phyloP scores from a whole-genome alignment of 2,888 invertebrate genomes.

The Minunthozetes semirufus region DNA sequence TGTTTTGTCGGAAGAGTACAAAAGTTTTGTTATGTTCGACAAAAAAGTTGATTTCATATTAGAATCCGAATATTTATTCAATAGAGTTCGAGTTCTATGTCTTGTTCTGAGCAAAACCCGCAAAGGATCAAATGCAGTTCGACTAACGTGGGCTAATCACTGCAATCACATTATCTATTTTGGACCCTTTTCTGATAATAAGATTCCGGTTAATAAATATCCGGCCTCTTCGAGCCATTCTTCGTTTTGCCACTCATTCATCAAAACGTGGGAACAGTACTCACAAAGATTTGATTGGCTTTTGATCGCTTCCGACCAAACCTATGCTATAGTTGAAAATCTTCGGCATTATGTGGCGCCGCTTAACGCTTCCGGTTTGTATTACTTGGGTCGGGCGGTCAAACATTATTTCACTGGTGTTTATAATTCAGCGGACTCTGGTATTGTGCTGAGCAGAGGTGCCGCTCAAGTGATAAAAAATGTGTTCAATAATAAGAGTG shows the following conservation, averaged over 20 bases:
- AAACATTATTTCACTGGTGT: conserved; percentile 41
- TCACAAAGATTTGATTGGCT: conserved; percentile 42
- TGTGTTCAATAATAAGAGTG: conserved; percentile 30
- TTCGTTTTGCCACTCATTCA: conserved; percentile 42
- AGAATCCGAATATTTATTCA: conserved; percentile 40
- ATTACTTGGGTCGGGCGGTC: conserved; percentile 44
- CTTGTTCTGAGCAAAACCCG: conserved; percentile 41
- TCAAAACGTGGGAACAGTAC: conserved; percentile 40
- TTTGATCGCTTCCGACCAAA: conserved; percentile 43
- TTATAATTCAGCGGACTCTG: conserved; percentile 44
- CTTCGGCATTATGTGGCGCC: conserved; percentile 43
- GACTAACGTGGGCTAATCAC: conserved; percentile 44
- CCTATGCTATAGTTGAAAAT: conserved; percentile 44
- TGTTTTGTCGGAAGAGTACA: conserved; percentile 37
- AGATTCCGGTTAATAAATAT: conserved; percentile 42
- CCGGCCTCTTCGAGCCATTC: conserved; percentile 41
- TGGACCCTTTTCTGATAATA: conserved; percentile 41
- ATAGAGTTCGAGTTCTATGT: conserved; percentile 41
- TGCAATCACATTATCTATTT: conserved; percentile 43
- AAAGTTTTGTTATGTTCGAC: conserved; percentile 32
- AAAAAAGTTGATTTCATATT: conserved; percentile 9
- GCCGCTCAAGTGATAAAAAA: conserved; percentile 37
- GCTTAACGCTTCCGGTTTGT: conserved; percentile 40
- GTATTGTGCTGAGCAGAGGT: conserved; percentile 43
- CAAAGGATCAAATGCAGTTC: conserved; percentile 42